Base-by-base conservation (phyloP, 2,797 vertebrate genomes). In the Sebastes jordani region DNA sequence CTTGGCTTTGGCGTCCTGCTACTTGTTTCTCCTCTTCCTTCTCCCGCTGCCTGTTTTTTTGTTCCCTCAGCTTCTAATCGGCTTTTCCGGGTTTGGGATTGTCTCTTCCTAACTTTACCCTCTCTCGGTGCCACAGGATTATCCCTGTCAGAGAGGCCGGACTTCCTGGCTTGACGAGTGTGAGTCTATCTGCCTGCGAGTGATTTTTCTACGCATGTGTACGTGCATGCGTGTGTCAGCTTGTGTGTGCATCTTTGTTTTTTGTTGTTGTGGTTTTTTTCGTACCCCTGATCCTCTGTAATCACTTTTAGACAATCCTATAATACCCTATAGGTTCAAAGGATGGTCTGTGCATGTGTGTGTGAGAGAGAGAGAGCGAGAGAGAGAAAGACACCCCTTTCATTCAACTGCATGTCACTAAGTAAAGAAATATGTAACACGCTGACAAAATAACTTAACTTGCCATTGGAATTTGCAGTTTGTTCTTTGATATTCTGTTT, bases 81-180 rank as follows among this genome's bases (percentile, higher is more conserved):
- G 93, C 91, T 94, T 94, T 94, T 90, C 91, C 54, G 78, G 86
- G 91, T 92, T 90, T 89, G 84, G 92, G 90, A 91, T 94, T 65
- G 84, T 88, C 88, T 92, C 86, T 86, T 90, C 88, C 88, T 86
- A 89, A 91, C 85, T 92, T 92, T 88, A 84, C 88, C 83, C 86
- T 90, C 74, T 85, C 89, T 89, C 46, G 23, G 86, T 88, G 88
- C 88, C 77, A 83, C 77, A 81, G 88, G 92, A 92, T 94, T 92
- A 94, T 92, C 90, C 86, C 72, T 88, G 88, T 89, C 85, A 88
- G 89, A 91, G 83, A 87, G 76, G 89, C 78, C 32, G 84, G 85
- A 92, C 89, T 88, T 91, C 82, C 76, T 86, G 84, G 76, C 78
- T 86, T 78, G 81, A 90, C 65, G 7, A 87, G 70, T 76, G 75